Evolutionary conservation across 2,797 vertebrate species (phyloP), one percentile per base, ranked within the genome.

Genomic region (Sebastes diploproa): DNA sequence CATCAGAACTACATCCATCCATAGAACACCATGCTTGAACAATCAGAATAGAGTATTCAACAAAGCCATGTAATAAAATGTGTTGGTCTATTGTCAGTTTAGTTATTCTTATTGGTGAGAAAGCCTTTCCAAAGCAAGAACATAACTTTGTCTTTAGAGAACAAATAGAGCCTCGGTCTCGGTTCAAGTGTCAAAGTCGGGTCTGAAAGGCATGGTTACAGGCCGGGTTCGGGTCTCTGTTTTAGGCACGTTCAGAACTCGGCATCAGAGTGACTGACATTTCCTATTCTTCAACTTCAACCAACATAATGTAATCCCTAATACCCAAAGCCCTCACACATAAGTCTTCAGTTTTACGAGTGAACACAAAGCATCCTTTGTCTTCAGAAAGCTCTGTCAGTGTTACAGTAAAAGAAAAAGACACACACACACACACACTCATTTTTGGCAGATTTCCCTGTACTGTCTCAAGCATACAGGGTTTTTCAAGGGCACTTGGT

Each of bases 401-500:
- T 29, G 25, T 69, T 42, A 71, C 56, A 66, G 54, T 18, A 4
- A 50, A 71, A 20, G 12, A 76, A 58, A 36, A 9, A 13, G 18
- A 16, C 22, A 20, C 5, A 25, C 34, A 27, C 56, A 27, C 56
- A 34, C 10, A 59, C 34, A 50, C 42, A 8, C n/a, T n/a, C 50
- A 4, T 58, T 70, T 71, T 63, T 30, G 60, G 27, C 64, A 71
- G 60, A 79, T 54, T 66, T 46, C 25, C 29, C 76, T 73, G n/a
- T 27, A 71, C 55, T 62, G 65, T 88, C 56, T 86, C 2, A 27
- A 68, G 27, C 60, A 82, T 61, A 56, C 59, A 29, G 72, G 25
- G 50, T 23, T 83, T 81, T 82, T 85, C 81, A 89, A 91, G 89
- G 91, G 34, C 89, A 91, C 80, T 66, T 69, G 10, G 75, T 1